Conservation (phyloP, 2,888 invertebrate species). For the Hypsopygia costalis region DNA sequence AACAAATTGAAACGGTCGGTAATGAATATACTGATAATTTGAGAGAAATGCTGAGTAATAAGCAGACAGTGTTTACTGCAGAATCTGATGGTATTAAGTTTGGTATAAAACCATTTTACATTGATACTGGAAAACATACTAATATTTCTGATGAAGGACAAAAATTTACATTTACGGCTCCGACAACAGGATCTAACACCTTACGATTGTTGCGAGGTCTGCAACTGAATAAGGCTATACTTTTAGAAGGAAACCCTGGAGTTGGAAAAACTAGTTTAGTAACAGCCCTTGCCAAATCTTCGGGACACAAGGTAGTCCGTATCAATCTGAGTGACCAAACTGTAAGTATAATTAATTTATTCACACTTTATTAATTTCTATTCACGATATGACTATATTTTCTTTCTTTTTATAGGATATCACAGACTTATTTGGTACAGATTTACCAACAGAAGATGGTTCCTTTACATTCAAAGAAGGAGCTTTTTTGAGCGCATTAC, state of each 20-base stretch:
- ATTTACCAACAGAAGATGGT: constrained; percentile 96
- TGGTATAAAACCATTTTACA: constrained; percentile 90
- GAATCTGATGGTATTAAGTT: constrained; percentile 70
- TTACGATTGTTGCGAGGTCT: constrained; percentile 92
- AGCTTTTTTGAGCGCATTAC: constrained; percentile 94
- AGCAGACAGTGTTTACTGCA: constrained; percentile 47
- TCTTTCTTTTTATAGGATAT: constrained; percentile 85
- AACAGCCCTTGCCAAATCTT: constrained; percentile 90
- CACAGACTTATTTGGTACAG: constrained; percentile 98
- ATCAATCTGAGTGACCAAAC: constrained; percentile 99
- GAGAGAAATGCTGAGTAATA: constrained; percentile 48
- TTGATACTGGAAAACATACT: constrained; percentile 71
- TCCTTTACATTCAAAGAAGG: constrained; percentile 98
- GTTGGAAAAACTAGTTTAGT: constrained; percentile 99
- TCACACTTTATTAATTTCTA: background rate
- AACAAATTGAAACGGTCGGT: constrained; percentile 70
- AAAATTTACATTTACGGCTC: constrained; percentile 87
- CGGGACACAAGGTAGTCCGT: constrained; percentile 91
- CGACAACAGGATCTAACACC: constrained; percentile 90
- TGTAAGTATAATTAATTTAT: constrained; percentile 68
- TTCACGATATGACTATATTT: constrained; percentile 8
- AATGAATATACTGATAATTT: constrained; percentile 50
- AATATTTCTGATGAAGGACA: constrained; percentile 34
- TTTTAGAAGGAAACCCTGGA: constrained; percentile 98
- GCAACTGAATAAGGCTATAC: constrained; percentile 94